phyloP scores from a whole-genome alignment of 2,113 vertebrate genomes.

The Litocranius walleri region DNA sequence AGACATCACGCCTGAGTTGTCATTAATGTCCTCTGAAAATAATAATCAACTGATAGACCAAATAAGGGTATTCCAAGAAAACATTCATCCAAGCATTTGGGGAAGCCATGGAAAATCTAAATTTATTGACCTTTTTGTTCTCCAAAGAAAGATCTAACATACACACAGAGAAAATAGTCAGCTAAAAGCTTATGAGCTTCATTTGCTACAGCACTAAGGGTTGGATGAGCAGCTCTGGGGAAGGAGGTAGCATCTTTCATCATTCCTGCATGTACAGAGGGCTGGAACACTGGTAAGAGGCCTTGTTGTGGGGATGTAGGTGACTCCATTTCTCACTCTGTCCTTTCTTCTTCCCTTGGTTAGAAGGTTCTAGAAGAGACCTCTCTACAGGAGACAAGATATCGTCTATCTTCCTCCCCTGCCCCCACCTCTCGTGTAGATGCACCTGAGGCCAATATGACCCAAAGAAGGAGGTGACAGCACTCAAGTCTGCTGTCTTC shows the following conservation, averaged over 20 bases:
- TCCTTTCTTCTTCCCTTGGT: background rate
- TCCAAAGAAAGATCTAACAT: background rate
- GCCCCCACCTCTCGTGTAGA: background rate
- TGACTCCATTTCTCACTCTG: background rate
- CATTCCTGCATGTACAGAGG: background rate
- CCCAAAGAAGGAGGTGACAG: background rate
- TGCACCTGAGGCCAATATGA: background rate
- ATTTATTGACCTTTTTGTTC: background rate
- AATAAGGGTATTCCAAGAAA: slow-evolving; percentile 46
- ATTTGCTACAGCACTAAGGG: background rate
- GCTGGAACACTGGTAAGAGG: background rate
- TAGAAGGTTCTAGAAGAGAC: background rate
- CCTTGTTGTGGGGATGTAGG: background rate
- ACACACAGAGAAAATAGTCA: background rate
- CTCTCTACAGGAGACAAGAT: background rate
- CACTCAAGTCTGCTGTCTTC: background rate
- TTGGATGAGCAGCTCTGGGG: background rate
- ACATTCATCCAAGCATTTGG: background rate
- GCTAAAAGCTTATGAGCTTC: background rate
- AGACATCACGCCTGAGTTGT: background rate
- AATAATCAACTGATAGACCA: slow-evolving; percentile 46
- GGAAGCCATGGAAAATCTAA: background rate
- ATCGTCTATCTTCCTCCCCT: background rate
- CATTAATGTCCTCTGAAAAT: slow-evolving; percentile 59
- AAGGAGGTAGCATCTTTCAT: background rate